phyloP scores from a whole-genome alignment of 1,140 invertebrate species.

The Solen grandis region DNA sequence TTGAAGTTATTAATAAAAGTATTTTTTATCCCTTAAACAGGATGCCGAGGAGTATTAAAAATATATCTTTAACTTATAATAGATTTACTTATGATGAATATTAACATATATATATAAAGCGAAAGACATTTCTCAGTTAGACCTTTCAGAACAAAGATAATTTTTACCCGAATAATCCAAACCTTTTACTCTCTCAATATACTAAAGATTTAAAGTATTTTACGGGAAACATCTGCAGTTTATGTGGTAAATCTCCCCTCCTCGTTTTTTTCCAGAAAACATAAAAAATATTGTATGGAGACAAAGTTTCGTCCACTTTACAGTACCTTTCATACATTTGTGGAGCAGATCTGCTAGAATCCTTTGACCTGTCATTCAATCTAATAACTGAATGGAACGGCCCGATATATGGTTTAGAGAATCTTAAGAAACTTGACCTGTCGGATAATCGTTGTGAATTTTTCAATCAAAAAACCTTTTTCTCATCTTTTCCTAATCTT shows the following conservation, averaged over 20 bases:
- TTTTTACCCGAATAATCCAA: slow-evolving; percentile 1
- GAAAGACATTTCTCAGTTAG: background rate
- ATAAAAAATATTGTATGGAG: background rate
- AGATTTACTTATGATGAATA: slow-evolving; percentile 19
- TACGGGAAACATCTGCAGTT: background rate
- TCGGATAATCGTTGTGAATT: background rate
- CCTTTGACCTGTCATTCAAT: background rate
- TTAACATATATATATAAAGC: background rate
- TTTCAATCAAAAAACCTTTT: background rate
- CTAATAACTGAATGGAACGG: background rate
- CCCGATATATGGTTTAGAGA: background rate
- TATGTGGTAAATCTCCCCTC: background rate
- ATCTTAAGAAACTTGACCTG: background rate
- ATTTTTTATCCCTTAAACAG: background rate
- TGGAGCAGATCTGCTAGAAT: background rate
- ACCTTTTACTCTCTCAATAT: background rate
- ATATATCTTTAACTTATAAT: slow-evolving; percentile 27
- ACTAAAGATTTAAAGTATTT: background rate
- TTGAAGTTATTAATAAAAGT: slow-evolving; percentile 39
- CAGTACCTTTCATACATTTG: background rate
- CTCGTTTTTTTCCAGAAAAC: background rate
- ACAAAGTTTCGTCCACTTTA: background rate
- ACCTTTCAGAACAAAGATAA: slow-evolving; percentile 38
- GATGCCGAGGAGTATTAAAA: background rate
- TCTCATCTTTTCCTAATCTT: background rate